Base-by-base conservation (phyloP, 2,113 vertebrate species). In the Misgurnus mizolepis region DNA sequence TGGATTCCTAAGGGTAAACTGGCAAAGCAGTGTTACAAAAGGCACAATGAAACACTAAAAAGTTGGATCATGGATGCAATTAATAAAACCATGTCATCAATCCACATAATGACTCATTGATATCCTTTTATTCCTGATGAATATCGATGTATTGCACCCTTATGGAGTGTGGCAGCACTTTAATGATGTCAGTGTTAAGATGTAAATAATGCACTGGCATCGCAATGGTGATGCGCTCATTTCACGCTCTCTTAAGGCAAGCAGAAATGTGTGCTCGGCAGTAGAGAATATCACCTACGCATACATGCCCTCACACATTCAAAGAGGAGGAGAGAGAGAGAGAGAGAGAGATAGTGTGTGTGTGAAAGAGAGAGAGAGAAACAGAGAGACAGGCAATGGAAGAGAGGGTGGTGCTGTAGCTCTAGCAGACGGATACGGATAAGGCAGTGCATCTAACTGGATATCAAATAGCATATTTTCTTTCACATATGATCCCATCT, bases 401-500 rank as follows among this genome's bases (percentile, higher is more conserved):
- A 47, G 76, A 60, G 85, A 65, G 75, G 76, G 78, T 41, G 50
- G 79, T 80, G 67, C 47, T 41, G n/a, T 50, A 76, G 65, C 72
- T 69, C 78, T 79, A 15, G 50, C 58, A 61, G 74, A 79, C 76
- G 64, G 76, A 58, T 18, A 58, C 27, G 15, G 15, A 15, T 56
- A 15, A 76, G 76, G 60, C 49, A 82, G 82, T 61, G 64, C 66
- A 58, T 82, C 49, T 73, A 15, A 58, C 49, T 80, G 77, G 45
- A 82, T 78, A 74, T 80, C 69, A 78, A 67, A 83, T 67, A 64
- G 73, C 84, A 67, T 80, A 72, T 76, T 79, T 76, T 10, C 4
- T 43, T 40, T 39, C 11, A 18, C 6, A 0, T 11, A 75, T 3
- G 34, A 49, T 61, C n/a, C 10, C 71, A 62, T 70, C 11, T 80